Evolutionary conservation across 2,113 vertebrate genomes (phyloP).

Genomic region (Rhizomys pruinosus): DNA sequence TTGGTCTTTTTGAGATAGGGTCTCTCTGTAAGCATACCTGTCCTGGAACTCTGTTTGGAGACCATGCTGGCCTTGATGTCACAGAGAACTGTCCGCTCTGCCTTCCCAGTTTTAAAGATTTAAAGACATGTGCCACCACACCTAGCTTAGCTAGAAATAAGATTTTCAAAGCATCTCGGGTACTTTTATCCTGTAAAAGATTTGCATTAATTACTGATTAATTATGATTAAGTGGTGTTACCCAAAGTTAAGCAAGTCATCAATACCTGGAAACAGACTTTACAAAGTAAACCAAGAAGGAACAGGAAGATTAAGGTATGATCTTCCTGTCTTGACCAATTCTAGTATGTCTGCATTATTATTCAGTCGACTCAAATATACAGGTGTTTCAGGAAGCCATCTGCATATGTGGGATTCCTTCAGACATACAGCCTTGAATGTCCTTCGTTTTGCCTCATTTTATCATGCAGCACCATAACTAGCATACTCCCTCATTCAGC

Average conservation of each 20-base stretch:
- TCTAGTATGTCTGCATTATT: background rate
- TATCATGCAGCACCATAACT: no score
- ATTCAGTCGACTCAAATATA: background rate
- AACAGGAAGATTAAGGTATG: background rate
- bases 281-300: background rate
- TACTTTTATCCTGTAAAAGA: background rate
- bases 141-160: no score
- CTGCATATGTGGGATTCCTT: background rate
- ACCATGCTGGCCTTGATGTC: no score
- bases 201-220: background rate
- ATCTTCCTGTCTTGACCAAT: background rate
- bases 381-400: background rate
- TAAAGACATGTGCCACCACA: no score
- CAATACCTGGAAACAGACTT: background rate
- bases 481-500: no score
- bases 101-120: no score
- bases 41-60: no score
- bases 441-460: background rate
- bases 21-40: no score
- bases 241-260: background rate
- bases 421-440: background rate
- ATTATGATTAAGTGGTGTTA: background rate
- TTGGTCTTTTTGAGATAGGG: no score
- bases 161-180: background rate
- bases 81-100: no score